Conservation (phyloP, 1,140 invertebrate genomes). For the Oscheius sp. region DNA sequence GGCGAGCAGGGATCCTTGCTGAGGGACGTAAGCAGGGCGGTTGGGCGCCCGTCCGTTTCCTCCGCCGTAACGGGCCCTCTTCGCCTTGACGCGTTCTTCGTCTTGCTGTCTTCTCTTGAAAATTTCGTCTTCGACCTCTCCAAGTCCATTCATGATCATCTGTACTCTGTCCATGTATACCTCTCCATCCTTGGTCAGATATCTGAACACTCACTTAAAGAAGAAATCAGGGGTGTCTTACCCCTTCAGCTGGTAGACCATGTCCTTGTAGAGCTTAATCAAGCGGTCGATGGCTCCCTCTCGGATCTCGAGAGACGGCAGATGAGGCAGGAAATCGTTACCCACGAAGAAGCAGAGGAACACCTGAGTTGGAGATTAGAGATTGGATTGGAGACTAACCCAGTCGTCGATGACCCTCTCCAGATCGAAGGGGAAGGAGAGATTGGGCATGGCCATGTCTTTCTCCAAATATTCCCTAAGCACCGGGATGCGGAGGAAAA, state of each 20-base stretch:
- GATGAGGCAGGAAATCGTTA: conserved; percentile 97
- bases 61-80: conserved; percentile 25
- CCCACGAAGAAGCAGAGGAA: conserved; percentile 99
- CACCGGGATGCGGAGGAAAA: conserved; percentile 75
- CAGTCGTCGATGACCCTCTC: conserved; percentile 91
- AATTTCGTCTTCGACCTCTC: conserved; percentile 92
- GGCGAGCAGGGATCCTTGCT: conserved; percentile 9
- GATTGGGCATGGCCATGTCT: conserved; percentile 85
- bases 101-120: conserved; percentile 82
- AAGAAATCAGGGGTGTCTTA: conserved; percentile 6
- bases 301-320: conserved; percentile 94
- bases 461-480: conserved; percentile 89
- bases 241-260: conserved; percentile 73
- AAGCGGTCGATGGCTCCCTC: conserved; percentile 95
- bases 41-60: conserved; percentile 10
- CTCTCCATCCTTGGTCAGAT: conserved; percentile 87
- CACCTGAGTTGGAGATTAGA: conserved; percentile 72
- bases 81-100: conserved; percentile 62
- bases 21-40: conserved; percentile 35
- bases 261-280: conserved; percentile 88
- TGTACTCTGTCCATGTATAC: conserved; percentile 88
- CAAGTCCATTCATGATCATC: conserved; percentile 80
- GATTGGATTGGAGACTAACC: conserved; percentile 99
- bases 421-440: conserved; percentile 77
- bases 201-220: conserved; percentile 62